These are phyloP conservation scores for Chamaea fasciata DNA, from an alignment of 2,113 vertebrate genomes.

Conservation along the genomic window DNA sequence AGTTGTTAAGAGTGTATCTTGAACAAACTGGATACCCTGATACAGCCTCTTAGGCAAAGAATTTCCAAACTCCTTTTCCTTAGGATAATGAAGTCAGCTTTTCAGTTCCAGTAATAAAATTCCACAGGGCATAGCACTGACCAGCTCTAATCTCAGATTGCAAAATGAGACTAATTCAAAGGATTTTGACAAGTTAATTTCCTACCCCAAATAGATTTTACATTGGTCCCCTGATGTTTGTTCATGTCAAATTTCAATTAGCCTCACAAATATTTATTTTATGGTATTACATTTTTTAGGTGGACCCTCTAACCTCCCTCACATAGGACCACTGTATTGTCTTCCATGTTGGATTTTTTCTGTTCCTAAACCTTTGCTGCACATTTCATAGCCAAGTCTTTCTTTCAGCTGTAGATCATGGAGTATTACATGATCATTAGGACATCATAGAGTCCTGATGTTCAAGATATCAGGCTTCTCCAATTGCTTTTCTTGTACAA, in stretches of 20 bases:
- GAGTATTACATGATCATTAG: background rate
- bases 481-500: background rate
- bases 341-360: background rate
- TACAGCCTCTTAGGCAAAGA: background rate
- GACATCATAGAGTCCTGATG: background rate
- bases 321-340: fast-evolving
- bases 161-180: background rate
- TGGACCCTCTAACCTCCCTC: background rate
- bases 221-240: background rate
- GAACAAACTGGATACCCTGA: background rate
- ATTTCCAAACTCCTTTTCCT: background rate
- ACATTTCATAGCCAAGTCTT: background rate
- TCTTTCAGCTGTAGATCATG: background rate
- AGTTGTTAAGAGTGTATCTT: background rate
- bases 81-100: background rate
- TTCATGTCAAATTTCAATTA: background rate
- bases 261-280: background rate
- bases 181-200: background rate
- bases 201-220: background rate
- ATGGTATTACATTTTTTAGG: background rate
- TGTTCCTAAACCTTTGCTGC: background rate
- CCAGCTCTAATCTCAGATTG: background rate
- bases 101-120: background rate
- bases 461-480: background rate
- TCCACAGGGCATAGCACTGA: background rate